Evolutionary conservation across 2,797 vertebrate genomes (phyloP).

Genomic region (Threskiornis aethiopicus): DNA sequence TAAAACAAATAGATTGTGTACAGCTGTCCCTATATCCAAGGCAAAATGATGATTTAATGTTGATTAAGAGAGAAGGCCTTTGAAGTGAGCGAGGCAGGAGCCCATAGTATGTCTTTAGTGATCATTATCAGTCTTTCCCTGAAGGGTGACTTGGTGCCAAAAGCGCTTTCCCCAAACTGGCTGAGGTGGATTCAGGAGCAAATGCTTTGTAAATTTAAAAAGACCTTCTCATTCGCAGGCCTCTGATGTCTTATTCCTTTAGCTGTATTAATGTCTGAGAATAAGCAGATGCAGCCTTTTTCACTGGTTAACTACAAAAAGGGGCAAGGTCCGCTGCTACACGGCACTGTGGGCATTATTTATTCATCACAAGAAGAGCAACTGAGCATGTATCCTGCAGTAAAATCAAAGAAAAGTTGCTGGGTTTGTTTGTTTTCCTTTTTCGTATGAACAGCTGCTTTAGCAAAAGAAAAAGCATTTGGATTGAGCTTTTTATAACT

Average conservation of each 20-base stretch:
- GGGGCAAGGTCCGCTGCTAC: slow-evolving; percentile 68
- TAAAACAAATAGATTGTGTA: slow-evolving; percentile 84
- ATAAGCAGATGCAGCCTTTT: slow-evolving; percentile 81
- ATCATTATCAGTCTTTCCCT: slow-evolving; percentile 83
- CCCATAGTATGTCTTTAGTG: slow-evolving; percentile 75
- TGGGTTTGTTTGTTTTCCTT: background rate
- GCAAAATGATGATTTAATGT: slow-evolving; percentile 83
- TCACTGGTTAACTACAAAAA: slow-evolving; percentile 70
- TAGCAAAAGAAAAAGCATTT: slow-evolving; percentile 29
- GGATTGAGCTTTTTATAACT: slow-evolving; percentile 40
- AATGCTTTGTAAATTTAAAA: slow-evolving; percentile 80
- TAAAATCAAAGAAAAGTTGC: slow-evolving; percentile 69
- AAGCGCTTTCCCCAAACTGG: slow-evolving; percentile 76
- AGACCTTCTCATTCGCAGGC: slow-evolving; percentile 79
- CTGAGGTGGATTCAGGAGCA: slow-evolving; percentile 79
- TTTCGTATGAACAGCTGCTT: slow-evolving; percentile 36
- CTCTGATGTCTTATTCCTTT: slow-evolving; percentile 83
- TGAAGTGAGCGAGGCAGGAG: slow-evolving; percentile 79
- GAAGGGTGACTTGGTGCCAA: slow-evolving; percentile 81
- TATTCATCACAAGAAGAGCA: slow-evolving; percentile 65
- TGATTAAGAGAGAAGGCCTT: slow-evolving; percentile 82
- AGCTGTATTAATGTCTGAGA: slow-evolving; percentile 80
- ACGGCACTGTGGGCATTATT: slow-evolving; percentile 61
- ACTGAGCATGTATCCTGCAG: slow-evolving; percentile 57
- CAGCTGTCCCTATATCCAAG: slow-evolving; percentile 77